A percentile compares a stretch with the other conserved stretches of the same genome.
Evolutionary conservation across 2,888 invertebrate genomes (phyloP).

Genomic region (Melipona beecheii): DNA sequence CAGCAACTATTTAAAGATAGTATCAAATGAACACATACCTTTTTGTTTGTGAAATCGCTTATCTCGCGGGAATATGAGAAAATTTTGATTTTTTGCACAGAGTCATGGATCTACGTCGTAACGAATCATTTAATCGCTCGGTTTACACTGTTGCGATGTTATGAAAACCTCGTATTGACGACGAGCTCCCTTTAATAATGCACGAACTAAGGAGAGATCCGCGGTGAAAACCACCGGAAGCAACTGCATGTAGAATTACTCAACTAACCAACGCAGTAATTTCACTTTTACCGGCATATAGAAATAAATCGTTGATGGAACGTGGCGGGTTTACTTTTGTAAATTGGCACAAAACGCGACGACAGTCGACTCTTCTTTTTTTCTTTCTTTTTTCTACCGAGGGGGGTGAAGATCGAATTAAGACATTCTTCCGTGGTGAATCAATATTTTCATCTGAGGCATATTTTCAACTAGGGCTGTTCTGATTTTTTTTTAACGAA

Average conservation of each 20-base stretch:
- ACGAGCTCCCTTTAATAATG: slow-evolving; percentile 1
- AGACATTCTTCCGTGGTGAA: slow-evolving; percentile 45
- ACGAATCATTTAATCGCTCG: slow-evolving; percentile 1
- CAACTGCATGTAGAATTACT: slow-evolving; percentile 71
- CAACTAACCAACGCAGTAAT: slow-evolving; percentile 70
- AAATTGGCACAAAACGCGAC: slow-evolving; percentile 70
- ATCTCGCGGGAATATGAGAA: background rate
- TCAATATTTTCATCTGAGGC: slow-evolving; percentile 8
- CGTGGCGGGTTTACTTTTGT: slow-evolving; percentile 71
- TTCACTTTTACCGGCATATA: slow-evolving; percentile 46
- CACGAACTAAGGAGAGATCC: slow-evolving; percentile 22
- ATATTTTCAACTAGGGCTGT: background rate
- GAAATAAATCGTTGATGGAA: slow-evolving; percentile 62
- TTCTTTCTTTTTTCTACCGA: no score
- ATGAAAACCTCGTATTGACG: background rate
- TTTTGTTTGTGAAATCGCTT: background rate
- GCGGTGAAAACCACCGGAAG: slow-evolving; percentile 48
- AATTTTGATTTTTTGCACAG: background rate
- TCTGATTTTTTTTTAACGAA: background rate
- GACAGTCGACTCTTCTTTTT: slow-evolving; percentile 52
- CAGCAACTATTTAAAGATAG: no score
- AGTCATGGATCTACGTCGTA: no score
- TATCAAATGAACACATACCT: no score
- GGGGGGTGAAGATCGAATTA: slow-evolving; percentile 41
- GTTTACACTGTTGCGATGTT: background rate